Base-by-base conservation (phyloP, 2,113 vertebrate genomes). In the Chaetodon auriga region DNA sequence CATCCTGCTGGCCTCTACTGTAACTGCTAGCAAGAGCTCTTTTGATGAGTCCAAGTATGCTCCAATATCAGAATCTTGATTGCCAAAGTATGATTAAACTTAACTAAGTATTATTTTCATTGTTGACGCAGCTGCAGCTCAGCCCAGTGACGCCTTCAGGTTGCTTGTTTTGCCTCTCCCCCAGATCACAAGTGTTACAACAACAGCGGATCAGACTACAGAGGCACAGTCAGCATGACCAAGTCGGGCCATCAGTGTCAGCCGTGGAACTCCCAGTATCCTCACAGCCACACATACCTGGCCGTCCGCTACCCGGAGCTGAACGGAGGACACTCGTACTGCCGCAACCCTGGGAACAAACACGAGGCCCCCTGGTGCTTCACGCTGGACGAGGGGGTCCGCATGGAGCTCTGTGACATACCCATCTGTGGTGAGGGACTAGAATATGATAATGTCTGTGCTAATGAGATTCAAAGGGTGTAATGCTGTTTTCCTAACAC, bases 231-330 rank as follows among this genome's bases (percentile, higher is more conserved):
- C 84, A 99, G 98, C 4, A 87, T 96, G 92, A 99, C 98, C 21
- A 96, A 95, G 87, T 99, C 98, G 0, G 97, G 98, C 4, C 96
- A 96, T 3, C 98, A 99, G 95, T 99, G 98, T 95, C 98, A 99
- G 92, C 98, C 98, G 0, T 99, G 98, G 98, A 99, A 98, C 91
- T 99, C 98, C 0, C 98, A 99, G 95, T 99, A 99, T 78, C 98
- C 98, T 0, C 98, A 99, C 95, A 98, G 95, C 0, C 98, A 99
- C 95, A 96, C 94, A 77, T 99, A 96, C 93, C 96, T 97, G 0
- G 97, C 97, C 2, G 72, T 97, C 55, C 95, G 96, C 41, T 99
- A 97, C 90, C 95, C 95, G 0, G 98, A 99, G 93, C 96, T 99
- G 65, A 99, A 97, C 0, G 98, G 98, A 1, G 98, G 98, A 0